A percentile compares a stretch with the other conserved stretches of the same genome.
Evolutionary conservation across 92 coral and sea anemone species (phyloP).

Genomic region (Palythoa heliodiscus): DNA sequence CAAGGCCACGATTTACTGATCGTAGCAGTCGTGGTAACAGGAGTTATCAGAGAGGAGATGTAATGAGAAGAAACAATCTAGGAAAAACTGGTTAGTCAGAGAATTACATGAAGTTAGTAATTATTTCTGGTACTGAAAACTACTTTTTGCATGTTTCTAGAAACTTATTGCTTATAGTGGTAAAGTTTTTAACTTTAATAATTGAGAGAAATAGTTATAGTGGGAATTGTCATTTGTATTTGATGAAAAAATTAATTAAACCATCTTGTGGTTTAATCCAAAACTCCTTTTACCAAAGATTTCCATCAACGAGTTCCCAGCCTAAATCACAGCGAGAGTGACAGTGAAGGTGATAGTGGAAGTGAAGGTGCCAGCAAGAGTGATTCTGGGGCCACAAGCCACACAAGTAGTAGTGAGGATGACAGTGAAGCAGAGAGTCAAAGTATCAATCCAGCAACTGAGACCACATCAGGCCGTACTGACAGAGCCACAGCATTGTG

Average conservation of each 20-base stretch:
- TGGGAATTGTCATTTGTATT: too few species aligned
- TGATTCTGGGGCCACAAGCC: constrained; percentile 75
- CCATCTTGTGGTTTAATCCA: too few species aligned
- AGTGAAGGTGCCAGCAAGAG: constrained; percentile 77
- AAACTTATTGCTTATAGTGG: too few species aligned
- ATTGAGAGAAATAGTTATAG: too few species aligned
- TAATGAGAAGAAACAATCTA: constrained; percentile 18
- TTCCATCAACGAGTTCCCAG: constrained; percentile 58
- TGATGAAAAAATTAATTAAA: too few species aligned
- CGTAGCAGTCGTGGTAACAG: constrained; percentile 11
- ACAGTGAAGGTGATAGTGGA: constrained; percentile 85
- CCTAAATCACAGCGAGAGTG: constrained; percentile 67
- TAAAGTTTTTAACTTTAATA: too few species aligned
- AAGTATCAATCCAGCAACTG: constrained; percentile 56
- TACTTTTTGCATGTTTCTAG: too few species aligned
- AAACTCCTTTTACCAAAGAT: constrained; percentile 29
- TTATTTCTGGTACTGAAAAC: not conserved
- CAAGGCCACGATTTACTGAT: constrained; percentile 47
- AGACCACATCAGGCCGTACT: constrained; percentile 55
- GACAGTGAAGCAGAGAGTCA: constrained; percentile 79
- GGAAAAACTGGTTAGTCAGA: constrained; percentile 23
- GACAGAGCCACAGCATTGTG: constrained; percentile 78
- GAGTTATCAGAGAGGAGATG: constrained; percentile 20
- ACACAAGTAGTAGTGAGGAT: constrained; percentile 74
- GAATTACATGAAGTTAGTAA: not conserved